Conservation (phyloP, 2,888 invertebrate species). For the Nemotelus pantherinus region DNA sequence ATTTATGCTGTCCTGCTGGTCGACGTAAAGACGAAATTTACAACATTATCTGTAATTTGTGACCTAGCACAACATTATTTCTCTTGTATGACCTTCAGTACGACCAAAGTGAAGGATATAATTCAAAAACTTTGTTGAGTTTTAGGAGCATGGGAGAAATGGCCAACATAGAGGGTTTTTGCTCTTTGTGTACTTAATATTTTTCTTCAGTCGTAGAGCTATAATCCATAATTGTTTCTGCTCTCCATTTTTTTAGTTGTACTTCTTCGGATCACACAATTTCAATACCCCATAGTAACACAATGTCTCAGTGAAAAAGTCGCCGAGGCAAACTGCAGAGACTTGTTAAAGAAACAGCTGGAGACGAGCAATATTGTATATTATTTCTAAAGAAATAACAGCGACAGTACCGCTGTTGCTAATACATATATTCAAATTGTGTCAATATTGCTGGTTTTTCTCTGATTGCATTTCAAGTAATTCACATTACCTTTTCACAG, state of each 20-base stretch:
- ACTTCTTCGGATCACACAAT: no score
- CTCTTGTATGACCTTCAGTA: slow-evolving; percentile 37
- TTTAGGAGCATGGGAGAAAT: no score
- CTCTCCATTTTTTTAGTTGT: no score
- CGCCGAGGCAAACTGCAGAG: no score
- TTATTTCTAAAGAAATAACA: slow-evolving; percentile 14
- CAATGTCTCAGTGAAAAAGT: no score
- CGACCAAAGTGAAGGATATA: slow-evolving; percentile 29
- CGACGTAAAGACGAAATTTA: slow-evolving; percentile 34
- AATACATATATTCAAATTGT: slow-evolving; percentile 1
- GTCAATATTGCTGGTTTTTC: no score
- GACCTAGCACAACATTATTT: slow-evolving; percentile 42
- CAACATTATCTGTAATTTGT: slow-evolving; percentile 41
- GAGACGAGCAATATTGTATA: slow-evolving; percentile 8
- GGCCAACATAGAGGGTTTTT: no score
- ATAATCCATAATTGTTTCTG: no score
- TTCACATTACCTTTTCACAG: neutral
- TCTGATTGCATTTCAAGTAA: neutral
- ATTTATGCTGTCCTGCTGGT: slow-evolving; percentile 26
- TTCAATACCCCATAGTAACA: no score
- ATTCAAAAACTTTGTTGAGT: neutral
- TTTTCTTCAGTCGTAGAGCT: no score
- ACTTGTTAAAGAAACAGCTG: neutral
- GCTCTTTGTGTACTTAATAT: no score
- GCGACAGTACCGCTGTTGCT: slow-evolving; percentile 9